Evolutionary conservation across 2,113 vertebrate genomes (phyloP), one percentile per base, ranked within the genome.

Genomic region (Tinamus guttatus): DNA sequence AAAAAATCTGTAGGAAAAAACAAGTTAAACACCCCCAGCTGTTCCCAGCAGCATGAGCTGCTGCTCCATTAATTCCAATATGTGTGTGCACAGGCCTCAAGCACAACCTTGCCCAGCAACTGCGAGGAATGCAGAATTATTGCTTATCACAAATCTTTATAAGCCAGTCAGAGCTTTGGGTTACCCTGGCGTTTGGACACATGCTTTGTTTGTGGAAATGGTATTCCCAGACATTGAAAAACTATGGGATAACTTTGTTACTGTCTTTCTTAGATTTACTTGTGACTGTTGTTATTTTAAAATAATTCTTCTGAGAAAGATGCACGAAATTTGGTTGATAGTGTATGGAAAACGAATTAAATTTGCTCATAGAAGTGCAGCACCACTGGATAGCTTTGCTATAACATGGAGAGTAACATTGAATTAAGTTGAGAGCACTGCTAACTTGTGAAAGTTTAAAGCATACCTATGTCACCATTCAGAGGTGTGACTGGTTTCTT

Each of bases 21-120:
- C 56, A 90, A 87, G 89, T 85, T 88, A 95, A 97, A 85, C 54
- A 94, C 58, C 49, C 54, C 51, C 75, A 92, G 88, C 89, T 91
- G 84, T 92, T 97, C 8, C 7, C 70, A 95, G 70, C 92, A 90
- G 74, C 70, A 71, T 56, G 67, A 94, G 34, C 77, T 93, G 41
- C 90, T 92, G 71, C 82, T 96, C 86, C 90, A 79, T 95, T 97
- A 96, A 90, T 94, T 96, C 90, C 78, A 70, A 9, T 78, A 76
- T 94, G 80, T 83, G 63, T 69, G 47, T 78, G 58, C 56, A 81
- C 34, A 93, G 87, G 90, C 89, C 87, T 93, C 87, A 67, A 93
- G 92, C 92, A 85, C 49, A 83, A 58, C 60, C 70, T 63, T 94
- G 62, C 69, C 67, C 81, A 91, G 80, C 60, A 87, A 85, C 41